A percentile compares a stretch with the other conserved stretches of the same genome.
phyloP scores from a whole-genome alignment of 1,140 invertebrate species.

The Latrodectus geometricus region DNA sequence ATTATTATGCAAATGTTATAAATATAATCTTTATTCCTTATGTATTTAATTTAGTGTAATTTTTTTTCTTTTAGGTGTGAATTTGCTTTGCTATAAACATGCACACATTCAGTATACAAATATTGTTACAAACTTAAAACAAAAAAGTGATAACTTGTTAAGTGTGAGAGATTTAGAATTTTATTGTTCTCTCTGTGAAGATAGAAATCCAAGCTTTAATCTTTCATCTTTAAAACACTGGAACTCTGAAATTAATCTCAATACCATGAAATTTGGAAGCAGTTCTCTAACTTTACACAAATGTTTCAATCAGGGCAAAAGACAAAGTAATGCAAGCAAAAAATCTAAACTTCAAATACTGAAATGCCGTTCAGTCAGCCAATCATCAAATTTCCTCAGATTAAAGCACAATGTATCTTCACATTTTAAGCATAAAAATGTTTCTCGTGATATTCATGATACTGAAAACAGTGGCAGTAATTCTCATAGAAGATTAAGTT shows the following conservation, averaged over 20 bases:
- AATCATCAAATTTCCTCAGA: not conserved
- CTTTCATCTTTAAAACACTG: slow-evolving; percentile 16
- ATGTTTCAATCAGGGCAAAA: not conserved
- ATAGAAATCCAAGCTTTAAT: not conserved
- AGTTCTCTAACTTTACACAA: not conserved
- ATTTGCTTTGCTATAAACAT: slow-evolving; percentile 13
- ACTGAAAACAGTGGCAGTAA: not conserved
- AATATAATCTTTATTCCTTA: not conserved
- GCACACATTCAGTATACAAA: not conserved
- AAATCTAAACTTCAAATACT: slow-evolving; percentile 21
- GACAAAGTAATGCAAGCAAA: not conserved
- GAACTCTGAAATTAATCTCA: slow-evolving; percentile 29
- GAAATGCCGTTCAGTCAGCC: slow-evolving; percentile 12
- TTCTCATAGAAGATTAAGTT: not conserved
- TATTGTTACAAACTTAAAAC: slow-evolving; percentile 1
- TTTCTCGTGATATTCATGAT: no score
- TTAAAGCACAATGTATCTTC: not conserved
- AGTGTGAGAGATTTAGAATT: slow-evolving; percentile 25
- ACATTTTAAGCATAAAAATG: not conserved
- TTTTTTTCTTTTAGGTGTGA: slow-evolving; percentile 7
- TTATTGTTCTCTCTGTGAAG: slow-evolving; percentile 15
- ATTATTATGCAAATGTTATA: not conserved
- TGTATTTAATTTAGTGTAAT: not conserved
- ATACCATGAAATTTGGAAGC: not conserved
- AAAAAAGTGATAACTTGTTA: slow-evolving; percentile 13